A percentile compares a stretch with the other conserved stretches of the same genome.
Evolutionary conservation across 2,113 vertebrate species (phyloP).

Genomic region (Gnathonemus echidnorhynchus): DNA sequence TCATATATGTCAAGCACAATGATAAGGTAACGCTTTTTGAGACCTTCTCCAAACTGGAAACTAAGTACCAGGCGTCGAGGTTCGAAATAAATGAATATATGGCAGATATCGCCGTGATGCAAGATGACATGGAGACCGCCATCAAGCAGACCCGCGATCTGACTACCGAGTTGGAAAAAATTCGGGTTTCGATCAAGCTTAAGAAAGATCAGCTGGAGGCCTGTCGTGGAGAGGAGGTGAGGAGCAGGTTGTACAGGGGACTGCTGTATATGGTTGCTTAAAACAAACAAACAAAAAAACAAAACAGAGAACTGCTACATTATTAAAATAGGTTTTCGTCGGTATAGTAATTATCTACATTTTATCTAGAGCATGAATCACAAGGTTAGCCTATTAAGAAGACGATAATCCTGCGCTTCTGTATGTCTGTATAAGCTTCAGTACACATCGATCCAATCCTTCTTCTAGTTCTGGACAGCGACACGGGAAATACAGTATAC

Average conservation of each 20-base stretch:
- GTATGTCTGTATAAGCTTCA: background rate
- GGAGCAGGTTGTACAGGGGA: background rate
- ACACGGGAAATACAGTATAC: background rate
- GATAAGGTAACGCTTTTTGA: background rate
- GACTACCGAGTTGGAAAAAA: rapidly evolving
- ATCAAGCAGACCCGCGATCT: rapidly evolving
- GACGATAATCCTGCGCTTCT: background rate
- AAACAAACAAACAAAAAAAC: background rate
- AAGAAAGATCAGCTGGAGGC: background rate
- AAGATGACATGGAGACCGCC: background rate
- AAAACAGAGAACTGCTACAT: background rate
- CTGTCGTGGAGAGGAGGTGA: conserved; percentile 34
- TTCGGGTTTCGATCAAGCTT: rapidly evolving
- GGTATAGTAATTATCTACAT: background rate
- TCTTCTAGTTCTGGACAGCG: background rate
- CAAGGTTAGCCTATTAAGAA: background rate
- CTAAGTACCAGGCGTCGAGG: conserved; percentile 43
- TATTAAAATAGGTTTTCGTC: background rate
- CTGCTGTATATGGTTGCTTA: background rate
- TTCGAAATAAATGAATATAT: conserved; percentile 44
- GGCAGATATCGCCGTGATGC: background rate
- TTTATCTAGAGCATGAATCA: background rate
- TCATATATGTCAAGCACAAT: conserved; percentile 14
- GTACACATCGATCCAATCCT: background rate
- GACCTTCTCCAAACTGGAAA: conserved; percentile 23